These are phyloP conservation scores for Cistogaster globosa DNA, from an alignment of 2,888 invertebrate genomes.

Conservation along the genomic window DNA sequence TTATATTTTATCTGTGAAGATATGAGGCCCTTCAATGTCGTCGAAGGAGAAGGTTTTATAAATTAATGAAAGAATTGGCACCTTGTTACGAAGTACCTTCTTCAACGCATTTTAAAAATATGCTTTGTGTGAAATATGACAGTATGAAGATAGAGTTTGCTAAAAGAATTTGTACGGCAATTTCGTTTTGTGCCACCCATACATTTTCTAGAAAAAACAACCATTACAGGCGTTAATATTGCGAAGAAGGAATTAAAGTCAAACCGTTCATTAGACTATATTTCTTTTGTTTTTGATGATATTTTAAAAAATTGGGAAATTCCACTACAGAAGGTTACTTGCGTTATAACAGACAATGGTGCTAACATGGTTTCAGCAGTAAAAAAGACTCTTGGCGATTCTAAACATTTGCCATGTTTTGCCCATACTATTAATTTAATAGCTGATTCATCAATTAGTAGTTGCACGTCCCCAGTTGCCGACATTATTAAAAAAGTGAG, in stretches of 20 bases:
- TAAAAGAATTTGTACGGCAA: neutral
- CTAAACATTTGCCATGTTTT: no score
- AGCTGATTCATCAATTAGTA: no score
- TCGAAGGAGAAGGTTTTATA: slow-evolving; percentile 7
- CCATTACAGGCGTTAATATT: no score
- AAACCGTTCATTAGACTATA: no score
- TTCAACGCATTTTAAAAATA: neutral
- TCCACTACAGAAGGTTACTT: no score
- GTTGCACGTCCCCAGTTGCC: no score
- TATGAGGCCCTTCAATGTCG: neutral
- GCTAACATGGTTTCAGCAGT: neutral
- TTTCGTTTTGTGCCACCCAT: slow-evolving; percentile 3
- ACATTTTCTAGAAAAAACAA: no score
- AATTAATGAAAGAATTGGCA: slow-evolving; percentile 1
- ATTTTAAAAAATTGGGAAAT: no score
- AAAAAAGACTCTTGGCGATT: neutral
- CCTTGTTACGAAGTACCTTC: neutral
- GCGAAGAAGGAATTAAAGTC: no score
- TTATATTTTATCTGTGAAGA: neutral
- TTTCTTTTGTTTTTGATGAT: no score
- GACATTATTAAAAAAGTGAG: no score
- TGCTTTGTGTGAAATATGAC: neutral
- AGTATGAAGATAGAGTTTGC: neutral
- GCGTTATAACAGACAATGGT: neutral
- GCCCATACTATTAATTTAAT: no score